Base-by-base conservation (phyloP, 2,113 vertebrate species). In the Zonotrichia leucophrys region DNA sequence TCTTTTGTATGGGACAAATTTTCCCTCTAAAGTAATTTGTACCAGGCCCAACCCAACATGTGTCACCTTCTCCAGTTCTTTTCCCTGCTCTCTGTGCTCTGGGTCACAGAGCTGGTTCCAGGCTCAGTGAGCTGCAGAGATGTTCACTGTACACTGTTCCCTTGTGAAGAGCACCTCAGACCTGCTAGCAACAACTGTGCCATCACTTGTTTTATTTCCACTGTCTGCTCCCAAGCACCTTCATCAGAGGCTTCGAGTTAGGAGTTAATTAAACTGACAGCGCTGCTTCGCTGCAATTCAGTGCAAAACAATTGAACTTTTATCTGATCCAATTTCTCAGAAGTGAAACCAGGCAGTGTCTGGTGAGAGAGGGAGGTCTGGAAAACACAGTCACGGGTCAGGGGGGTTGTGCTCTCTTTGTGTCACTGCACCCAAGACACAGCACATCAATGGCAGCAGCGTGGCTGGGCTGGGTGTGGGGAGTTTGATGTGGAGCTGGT, bases 261-360 rank as follows among this genome's bases (percentile, higher is more conserved):
- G 44, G 55, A 87, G 89, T 56, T 91, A 90, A 91, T 93, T 90
- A 92, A 82, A 81, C 62, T 47, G 90, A 68, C 85, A 90, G 69
- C 0, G 1, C 56, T 87, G 83, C 78, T 53, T 89, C 10, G 9
- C 81, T 80, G 70, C 77, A 60, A 88, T 60, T 86, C 84, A 70
- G 74, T 20, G 86, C 58, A 19, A 52, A 92, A 82, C 83, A 93
- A 74, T 63, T 50, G 75, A 69, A 46, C 86, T 55, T 80, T n/a
- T 53, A 66, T 87, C 79, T 93, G 62, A 55, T 94, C 53, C 79
- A 25, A 28, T 91, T 91, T 68, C 94, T 89, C 2, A 3, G 87
- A n/a, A 80, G 79, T 41, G 81, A 79, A 89, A 70, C 7, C 55
- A 46, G 55, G 53, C 56, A 52, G 81, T 7, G 52, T 25, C 41